A percentile compares a stretch with the other conserved stretches of the same genome.
These are phyloP conservation scores for Corydoras maculifer DNA, from an alignment of 2,113 vertebrate species.

Conservation along the genomic window DNA sequence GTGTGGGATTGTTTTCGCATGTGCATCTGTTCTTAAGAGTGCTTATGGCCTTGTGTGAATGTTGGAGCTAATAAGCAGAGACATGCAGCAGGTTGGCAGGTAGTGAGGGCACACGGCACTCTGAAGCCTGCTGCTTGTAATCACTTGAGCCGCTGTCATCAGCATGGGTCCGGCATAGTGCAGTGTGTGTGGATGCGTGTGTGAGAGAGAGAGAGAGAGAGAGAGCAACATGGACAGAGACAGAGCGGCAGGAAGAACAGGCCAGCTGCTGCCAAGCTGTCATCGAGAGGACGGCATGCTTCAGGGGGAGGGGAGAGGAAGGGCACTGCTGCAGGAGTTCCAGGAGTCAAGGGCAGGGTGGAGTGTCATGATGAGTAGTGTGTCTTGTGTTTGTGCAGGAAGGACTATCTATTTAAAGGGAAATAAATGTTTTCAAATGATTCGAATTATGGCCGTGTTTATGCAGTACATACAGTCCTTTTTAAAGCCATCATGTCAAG, in stretches of 20 bases:
- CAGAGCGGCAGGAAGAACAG: constrained; percentile 41
- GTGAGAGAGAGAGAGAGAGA: constrained; percentile 23
- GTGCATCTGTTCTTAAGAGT: constrained; percentile 5
- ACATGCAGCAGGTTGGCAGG: constrained; percentile 45
- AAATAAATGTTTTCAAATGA: too few species aligned
- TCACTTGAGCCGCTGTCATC: constrained; percentile 62
- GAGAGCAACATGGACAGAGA: constrained; percentile 11
- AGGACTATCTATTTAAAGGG: not conserved
- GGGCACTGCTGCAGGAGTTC: constrained; percentile 45
- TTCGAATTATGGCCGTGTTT: too few species aligned
- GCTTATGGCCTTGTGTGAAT: constrained; percentile 9
- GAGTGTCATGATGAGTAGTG: constrained; percentile 44
- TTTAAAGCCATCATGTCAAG: too few species aligned
- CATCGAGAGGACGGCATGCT: constrained; percentile 49
- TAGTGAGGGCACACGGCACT: constrained; percentile 25
- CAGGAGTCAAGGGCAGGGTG: constrained; percentile 62
- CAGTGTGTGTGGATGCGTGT: not conserved
- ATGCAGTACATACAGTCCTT: too few species aligned
- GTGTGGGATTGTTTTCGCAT: constrained; percentile 4
- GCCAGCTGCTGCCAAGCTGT: constrained; percentile 53
- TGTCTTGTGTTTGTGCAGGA: constrained; percentile 25
- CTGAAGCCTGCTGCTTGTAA: constrained; percentile 57
- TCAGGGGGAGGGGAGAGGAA: constrained; percentile 44
- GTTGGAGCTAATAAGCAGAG: constrained; percentile 49
- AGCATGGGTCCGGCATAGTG: constrained; percentile 23